Conservation (phyloP, 1,140 invertebrate species). For the Idris sp. region DNA sequence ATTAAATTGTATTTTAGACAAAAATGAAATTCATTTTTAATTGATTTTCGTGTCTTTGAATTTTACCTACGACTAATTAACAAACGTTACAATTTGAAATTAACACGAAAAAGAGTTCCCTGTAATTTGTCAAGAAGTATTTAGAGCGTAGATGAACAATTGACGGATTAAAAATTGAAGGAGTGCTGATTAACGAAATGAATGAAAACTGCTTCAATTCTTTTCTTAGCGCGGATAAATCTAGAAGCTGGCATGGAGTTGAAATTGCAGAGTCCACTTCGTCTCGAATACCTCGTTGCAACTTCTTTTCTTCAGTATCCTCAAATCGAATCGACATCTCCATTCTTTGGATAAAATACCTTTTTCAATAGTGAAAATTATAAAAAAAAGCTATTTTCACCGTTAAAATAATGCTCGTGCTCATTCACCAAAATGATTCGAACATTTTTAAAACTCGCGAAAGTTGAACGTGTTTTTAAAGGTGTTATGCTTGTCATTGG, state of each 20-base stretch:
- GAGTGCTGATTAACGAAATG: slow-evolving; percentile 62
- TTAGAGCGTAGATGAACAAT: slow-evolving; percentile 47
- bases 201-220: slow-evolving; percentile 36
- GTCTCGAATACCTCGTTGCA: slow-evolving; percentile 46
- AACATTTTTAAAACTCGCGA: not conserved
- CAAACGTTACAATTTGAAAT: slow-evolving; percentile 11
- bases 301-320: slow-evolving; percentile 43
- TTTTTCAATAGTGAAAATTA: too few relatives aligned
- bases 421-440: too few relatives aligned
- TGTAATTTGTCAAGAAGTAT: slow-evolving; percentile 54
- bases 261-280: slow-evolving; percentile 57
- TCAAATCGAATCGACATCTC: slow-evolving; percentile 53
- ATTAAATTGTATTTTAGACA: too few relatives aligned
- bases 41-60: too few relatives aligned
- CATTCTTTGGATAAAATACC: slow-evolving; percentile 46
- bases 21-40: too few relatives aligned
- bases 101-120: slow-evolving; percentile 19
- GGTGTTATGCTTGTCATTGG: not conserved
- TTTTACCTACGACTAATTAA: slow-evolving; percentile 35
- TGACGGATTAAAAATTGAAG: slow-evolving; percentile 62
- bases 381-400: too few relatives aligned
- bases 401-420: too few relatives aligned
- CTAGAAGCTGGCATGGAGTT: slow-evolving; percentile 15
- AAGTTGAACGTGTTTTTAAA: slow-evolving; percentile 33
- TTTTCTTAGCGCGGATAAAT: slow-evolving; percentile 49